Evolutionary conservation across 2,888 invertebrate species (phyloP), one percentile per base, ranked within the genome.

Genomic region (Junonia oenone): DNA sequence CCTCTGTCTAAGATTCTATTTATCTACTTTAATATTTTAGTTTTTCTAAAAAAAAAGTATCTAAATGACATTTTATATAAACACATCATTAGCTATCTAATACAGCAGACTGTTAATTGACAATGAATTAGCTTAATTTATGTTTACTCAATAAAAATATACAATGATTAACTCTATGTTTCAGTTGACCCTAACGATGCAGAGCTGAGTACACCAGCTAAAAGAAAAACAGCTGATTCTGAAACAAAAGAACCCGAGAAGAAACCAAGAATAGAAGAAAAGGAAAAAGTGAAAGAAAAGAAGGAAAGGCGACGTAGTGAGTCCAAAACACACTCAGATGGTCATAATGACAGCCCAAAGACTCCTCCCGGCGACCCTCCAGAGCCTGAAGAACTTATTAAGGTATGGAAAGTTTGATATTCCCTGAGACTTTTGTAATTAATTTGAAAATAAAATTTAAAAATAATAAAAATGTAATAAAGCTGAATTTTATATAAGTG

Each of bases 311-410:
- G 81, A 1, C 78, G 76, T 31, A 90, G 90, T 59, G 89, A 90
- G 69, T 83, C 89, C n/a, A 87, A 81, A 63, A 75, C 92, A 62
- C 92, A 92, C 69, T 88, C 90, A 5, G 95, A 95, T 69, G 95
- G 95, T 15, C 94, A 93, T 63, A 93, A 95, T 59, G 95, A 95
- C 72, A 96, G 96, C 72, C 96, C 96, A 0, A 93, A 93, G 69
- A 93, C 95, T 6, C 95, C 96, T 0, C 93, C 93, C 0, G 95
- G 95, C 1, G 97, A 97, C 74, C 96, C 97, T 0, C 97, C 97
- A 0, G 97, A 98, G 84, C 95, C 98, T 0, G 98, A 98, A 73
- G 97, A 98, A 71, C 91, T 99, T 27, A 95, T 98, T 59, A 96
- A 96, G 88, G 93, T 94, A 58, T 59, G 22, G 51, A 35, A 48